These are phyloP conservation scores for Tetragnatha montana DNA, from an alignment of 2,888 invertebrate genomes.

Conservation along the genomic window DNA sequence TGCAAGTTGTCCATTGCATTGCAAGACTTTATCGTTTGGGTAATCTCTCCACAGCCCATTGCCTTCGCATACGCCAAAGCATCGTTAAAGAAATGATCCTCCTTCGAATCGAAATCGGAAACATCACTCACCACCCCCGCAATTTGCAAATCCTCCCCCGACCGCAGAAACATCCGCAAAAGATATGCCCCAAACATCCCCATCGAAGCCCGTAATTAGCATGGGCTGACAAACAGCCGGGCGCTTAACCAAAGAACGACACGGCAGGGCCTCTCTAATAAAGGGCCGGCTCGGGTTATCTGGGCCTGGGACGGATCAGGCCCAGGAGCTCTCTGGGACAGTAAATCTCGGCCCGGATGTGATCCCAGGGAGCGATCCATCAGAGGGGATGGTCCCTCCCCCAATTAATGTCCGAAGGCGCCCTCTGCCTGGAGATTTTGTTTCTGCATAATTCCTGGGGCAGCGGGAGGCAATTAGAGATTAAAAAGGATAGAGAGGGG, in stretches of 20 bases:
- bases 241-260: conserved; percentile 68
- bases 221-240: conserved; percentile 62
- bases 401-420: conserved; percentile 50
- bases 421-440: conserved; percentile 37
- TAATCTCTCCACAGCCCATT: too few species aligned
- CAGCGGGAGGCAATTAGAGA: conserved; percentile 53
- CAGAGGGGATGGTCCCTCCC: conserved; percentile 38
- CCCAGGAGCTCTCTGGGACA: conserved; percentile 65
- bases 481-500: conserved; percentile 53
- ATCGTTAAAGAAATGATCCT: not conserved
- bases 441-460: conserved; percentile 12
- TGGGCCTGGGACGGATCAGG: conserved; percentile 57
- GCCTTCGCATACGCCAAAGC: too few species aligned
- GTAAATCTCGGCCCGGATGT: conserved; percentile 67
- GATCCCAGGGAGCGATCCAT: conserved; percentile 69
- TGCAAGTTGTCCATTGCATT: too few species aligned
- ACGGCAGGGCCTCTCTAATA: conserved; percentile 57
- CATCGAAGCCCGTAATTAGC: conserved; percentile 55
- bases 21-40: too few species aligned
- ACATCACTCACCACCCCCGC: not conserved
- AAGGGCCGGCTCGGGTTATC: conserved; percentile 60
- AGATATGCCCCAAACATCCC: conserved; percentile 28
- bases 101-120: not conserved
- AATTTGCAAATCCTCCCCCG: conserved; percentile 54
- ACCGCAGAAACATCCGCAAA: conserved; percentile 13